These are phyloP conservation scores for Stenopsyche tienmushanensis DNA, from an alignment of 1,140 invertebrate species.

Conservation along the genomic window DNA sequence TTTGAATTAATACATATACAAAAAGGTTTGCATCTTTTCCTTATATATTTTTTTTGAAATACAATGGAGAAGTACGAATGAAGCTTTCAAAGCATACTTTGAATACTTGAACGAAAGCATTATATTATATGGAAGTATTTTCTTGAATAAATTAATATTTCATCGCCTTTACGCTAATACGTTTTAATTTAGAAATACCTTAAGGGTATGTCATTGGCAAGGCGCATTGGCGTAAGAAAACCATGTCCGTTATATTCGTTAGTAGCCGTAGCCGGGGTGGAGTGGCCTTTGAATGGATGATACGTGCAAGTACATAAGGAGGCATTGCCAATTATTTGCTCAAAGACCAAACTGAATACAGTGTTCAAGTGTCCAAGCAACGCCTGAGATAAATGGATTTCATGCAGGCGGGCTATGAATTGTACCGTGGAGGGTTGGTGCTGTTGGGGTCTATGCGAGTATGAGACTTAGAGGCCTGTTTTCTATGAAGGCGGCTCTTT, in stretches of 20 bases:
- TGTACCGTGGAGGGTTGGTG: not conserved
- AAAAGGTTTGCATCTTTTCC: too few relatives aligned
- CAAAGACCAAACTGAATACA: constrained; percentile 27
- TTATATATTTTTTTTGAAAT: too few relatives aligned
- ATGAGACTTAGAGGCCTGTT: not conserved
- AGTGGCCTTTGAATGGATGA: constrained; percentile 6
- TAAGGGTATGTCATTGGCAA: too few relatives aligned
- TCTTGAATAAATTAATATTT: too few relatives aligned
- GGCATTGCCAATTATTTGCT: constrained; percentile 20
- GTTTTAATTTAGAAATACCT: too few relatives aligned
- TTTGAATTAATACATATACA: too few relatives aligned
- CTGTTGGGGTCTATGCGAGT: not conserved
- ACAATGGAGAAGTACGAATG: too few relatives aligned
- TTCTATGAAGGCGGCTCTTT: constrained; percentile 29
- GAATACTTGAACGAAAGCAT: too few relatives aligned
- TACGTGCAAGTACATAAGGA: constrained; percentile 3
- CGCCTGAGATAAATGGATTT: constrained; percentile 24
- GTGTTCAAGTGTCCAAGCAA: constrained; percentile 21
- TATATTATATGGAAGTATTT: too few relatives aligned
- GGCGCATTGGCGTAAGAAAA: too few relatives aligned
- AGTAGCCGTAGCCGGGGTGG: not conserved
- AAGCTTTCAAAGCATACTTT: too few relatives aligned
- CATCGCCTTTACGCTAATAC: not conserved
- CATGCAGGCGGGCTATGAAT: constrained; percentile 8
- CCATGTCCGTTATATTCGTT: too few relatives aligned